phyloP scores from a whole-genome alignment of 2,888 invertebrate species.

The Autographa gamma region DNA sequence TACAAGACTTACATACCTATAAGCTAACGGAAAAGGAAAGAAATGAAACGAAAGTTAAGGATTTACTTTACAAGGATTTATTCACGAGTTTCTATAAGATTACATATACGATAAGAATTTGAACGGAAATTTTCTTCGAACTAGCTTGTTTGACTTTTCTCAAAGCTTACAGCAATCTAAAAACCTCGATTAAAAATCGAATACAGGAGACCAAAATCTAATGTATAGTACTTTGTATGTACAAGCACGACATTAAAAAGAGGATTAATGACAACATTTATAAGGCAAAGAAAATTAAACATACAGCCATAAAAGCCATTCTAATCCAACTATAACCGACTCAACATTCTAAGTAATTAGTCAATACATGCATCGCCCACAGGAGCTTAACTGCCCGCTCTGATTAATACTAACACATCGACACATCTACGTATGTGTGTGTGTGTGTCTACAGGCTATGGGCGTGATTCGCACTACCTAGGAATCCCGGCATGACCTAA shows the following conservation, averaged over 20 bases:
- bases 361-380: conserved; percentile 22
- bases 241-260: too few relatives aligned
- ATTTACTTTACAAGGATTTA: too few relatives aligned
- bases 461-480: conserved; percentile 37
- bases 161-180: too few relatives aligned
- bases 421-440: conserved; percentile 14
- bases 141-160: not conserved
- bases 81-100: not conserved
- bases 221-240: too few relatives aligned
- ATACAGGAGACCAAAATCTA: too few relatives aligned
- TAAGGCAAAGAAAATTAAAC: too few relatives aligned
- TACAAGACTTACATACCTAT: too few relatives aligned
- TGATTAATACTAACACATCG: conserved; percentile 29
- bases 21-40: not conserved
- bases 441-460: conserved; percentile 14
- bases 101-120: not conserved
- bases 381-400: conserved; percentile 13
- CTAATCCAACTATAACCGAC: not conserved
- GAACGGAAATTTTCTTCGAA: not conserved
- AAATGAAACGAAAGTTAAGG: not conserved
- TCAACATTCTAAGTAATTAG: not conserved
- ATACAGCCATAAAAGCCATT: not conserved
- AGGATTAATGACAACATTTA: too few relatives aligned
- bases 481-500: conserved; percentile 48
- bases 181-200: too few relatives aligned